These are phyloP conservation scores for Phrynocephalus versicolor DNA, from an alignment of 2,113 vertebrate species.

Conservation along the genomic window DNA sequence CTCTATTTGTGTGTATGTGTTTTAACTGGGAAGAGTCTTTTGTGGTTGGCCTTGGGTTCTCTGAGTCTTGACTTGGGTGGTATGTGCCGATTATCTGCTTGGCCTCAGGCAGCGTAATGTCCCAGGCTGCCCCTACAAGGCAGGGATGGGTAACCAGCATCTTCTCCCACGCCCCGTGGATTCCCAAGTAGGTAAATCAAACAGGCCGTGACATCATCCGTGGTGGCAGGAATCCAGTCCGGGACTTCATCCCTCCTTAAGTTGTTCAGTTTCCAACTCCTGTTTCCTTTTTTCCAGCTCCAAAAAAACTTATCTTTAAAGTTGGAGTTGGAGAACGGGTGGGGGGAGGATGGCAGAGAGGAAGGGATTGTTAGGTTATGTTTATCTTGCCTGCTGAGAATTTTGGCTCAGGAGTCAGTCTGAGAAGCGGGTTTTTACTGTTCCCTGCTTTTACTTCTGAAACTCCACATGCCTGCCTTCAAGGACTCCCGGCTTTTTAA, in stretches of 20 bases:
- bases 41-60: too few relatives aligned
- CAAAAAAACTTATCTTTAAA: constrained; percentile 62
- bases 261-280: constrained; percentile 55
- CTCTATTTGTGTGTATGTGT: too few relatives aligned
- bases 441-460: constrained; percentile 12
- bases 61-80: too few relatives aligned
- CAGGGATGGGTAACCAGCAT: background rate
- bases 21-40: too few relatives aligned
- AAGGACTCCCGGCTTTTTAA: background rate
- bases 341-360: constrained; percentile 24
- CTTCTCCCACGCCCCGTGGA: too few relatives aligned
- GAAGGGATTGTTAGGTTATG: constrained; percentile 57
- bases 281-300: constrained; percentile 23
- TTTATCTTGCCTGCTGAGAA: constrained; percentile 60
- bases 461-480: background rate
- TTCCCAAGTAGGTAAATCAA: background rate
- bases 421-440: constrained; percentile 29
- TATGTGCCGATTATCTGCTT: too few relatives aligned
- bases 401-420: constrained; percentile 47
- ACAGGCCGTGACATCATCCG: too few relatives aligned
- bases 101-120: too few relatives aligned
- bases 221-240: constrained; percentile 70
- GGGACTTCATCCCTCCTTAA: constrained; percentile 76
- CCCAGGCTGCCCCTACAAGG: too few relatives aligned
- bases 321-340: constrained; percentile 28